Evolutionary conservation across 2,797 vertebrate species (phyloP), one percentile per base, ranked within the genome.

Genomic region (Anguilla pacifica): DNA sequence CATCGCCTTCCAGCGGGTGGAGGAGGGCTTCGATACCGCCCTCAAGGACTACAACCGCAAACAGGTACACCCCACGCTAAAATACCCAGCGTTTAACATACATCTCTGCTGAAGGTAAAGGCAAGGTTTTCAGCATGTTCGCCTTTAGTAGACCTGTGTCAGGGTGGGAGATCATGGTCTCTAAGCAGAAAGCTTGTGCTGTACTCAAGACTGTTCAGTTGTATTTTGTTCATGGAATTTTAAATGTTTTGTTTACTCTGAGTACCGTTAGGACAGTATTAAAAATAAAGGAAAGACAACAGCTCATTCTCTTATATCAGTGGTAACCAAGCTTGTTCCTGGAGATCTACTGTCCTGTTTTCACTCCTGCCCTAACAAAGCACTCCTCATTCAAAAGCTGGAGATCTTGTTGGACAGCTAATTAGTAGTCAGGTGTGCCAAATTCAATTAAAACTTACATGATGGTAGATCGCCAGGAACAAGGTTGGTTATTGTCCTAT

Each of bases 31-130:
- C 90, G 96, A 97, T 91, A 96, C 93, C 0, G 95, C 96, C 15
- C 90, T 96, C 35, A 96, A 97, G 91, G 96, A 96, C 92, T 96
- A 94, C 91, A 96, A 96, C 90, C 94, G 91, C 88, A 95, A 96
- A 92, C 95, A 97, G 93, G 94, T 96, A 79, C 53, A 70, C 53
- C 70, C 43, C 15, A 35, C 70, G 49, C 61, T 46, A 51, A 85
- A 87, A 51, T 46, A 28, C 70, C 10, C 10, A 35, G 70, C 35
- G 0, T 74, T 43, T 39, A 5, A 77, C 31, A 39, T 39, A 39
- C 43, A 77, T 77, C 35, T 43, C 35, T 22, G 2, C 35, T 35
- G 15, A 74, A 74, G 28, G 31, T 17, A 39, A 39, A 77, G 5
- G 19, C 31, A 39, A 77, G 13, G 17, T 43, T 77, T 43, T 74